Evolutionary conservation across 2,797 vertebrate species (phyloP), one percentile per base, ranked within the genome.

Genomic region (Triplophysa yarkandensis): DNA sequence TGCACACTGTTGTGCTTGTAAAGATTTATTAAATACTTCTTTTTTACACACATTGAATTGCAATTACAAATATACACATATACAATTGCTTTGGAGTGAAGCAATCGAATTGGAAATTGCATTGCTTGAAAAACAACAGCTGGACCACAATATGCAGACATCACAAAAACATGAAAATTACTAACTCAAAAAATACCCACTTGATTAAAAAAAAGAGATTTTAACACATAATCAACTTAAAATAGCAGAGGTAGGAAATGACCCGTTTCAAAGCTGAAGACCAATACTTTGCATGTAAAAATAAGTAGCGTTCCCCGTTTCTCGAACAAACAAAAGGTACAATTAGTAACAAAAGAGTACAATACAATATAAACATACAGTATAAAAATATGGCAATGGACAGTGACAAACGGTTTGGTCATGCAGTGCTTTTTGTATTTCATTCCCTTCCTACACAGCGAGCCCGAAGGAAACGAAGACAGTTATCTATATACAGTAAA

Each of bases 341-440:
- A 55, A 55, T 16, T 28, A 55, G 82, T 77, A 41, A n/a, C 80
- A 76, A 71, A 5, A 78, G 58, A 76, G 70, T 79, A 80, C 79
- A 85, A 81, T 58, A 60, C 19, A 58, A 68, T 46, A 65, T 44
- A 48, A 67, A 55, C 28, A 67, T 28, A 52, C 32, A 78, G 76
- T 43, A 71, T 54, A 77, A 72, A 85, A 81, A 85, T 87, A 86
- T 85, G 84, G 82, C 88, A 85, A 83, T 7, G 32, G 39, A 58
- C 72, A 73, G 71, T 87, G 86, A 84, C 88, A 87, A 89, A 88
- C 86, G 84, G 62, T 91, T 90, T 90, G 90, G 89, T 89, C 88
- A 88, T 88, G 90, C 89, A 92, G 90, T 91, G 91, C 90, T 92
- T 91, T 86, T 88, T 88, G 83, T 82, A 76, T 83, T 79, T 83